Base-by-base conservation (phyloP, 2,797 vertebrate species). In the Sebastes aleutianus region DNA sequence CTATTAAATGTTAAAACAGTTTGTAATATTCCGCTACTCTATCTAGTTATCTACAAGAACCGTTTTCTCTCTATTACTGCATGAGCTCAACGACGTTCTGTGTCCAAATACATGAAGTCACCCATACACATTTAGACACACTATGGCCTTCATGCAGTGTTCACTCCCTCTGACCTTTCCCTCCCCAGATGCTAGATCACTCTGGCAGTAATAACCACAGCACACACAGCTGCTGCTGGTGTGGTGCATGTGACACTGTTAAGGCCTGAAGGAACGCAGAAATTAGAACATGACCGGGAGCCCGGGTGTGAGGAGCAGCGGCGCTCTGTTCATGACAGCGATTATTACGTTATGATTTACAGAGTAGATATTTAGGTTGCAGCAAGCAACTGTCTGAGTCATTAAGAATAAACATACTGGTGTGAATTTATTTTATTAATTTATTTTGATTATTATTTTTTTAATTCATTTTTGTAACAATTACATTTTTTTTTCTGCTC, bases 161-260 rank as follows among this genome's bases (percentile, higher is more conserved):
- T 32, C 31, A 61, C 53, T 69, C 39, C 8, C 70, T 76, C 58
- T 24, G 36, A 8, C 26, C 36, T 53, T 56, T 6, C 1, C 13
- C 64, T 12, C 32, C 10, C 43, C 47, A 8, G 4, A 39, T 12
- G 31, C 43, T 64, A 32, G 2, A 29, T 59, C 73, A 67, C 32
- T 13, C 18, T 26, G 67, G 5, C 27, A 63, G 70, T 81, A 82
- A 79, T 79, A 68, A 81, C 66, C 63, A 65, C 54, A 31, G 61
- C 32, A 69, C 72, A 74, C 76, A 59, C 80, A 68, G 70, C 62
- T 80, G 76, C 69, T 78, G 74, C 66, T 78, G 74, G 66, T 63
- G 80, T 65, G 24, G n/a, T 13, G 36, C 36, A 31, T 39, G 65
- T 68, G 63, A 80, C 61, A 57, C 20, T 8, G 62, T 43, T 43